A percentile compares a stretch with the other conserved stretches of the same genome.
These are phyloP conservation scores for Meloidogyne exigua DNA, from an alignment of 1,140 invertebrate species.

Conservation along the genomic window DNA sequence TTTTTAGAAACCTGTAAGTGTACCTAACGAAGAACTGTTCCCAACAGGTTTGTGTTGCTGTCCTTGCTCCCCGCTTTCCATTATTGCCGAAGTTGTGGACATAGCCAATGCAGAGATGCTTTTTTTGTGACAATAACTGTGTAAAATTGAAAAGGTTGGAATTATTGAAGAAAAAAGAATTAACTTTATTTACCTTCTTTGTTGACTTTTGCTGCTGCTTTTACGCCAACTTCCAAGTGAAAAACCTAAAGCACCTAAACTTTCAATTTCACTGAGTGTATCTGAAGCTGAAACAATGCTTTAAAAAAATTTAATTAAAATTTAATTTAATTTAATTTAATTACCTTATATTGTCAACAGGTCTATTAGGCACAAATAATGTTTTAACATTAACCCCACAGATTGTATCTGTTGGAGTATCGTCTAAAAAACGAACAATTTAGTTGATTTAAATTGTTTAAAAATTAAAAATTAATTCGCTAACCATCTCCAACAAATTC, in stretches of 20 bases:
- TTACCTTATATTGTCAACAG: constrained; percentile 52
- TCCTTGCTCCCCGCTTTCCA: constrained; percentile 15
- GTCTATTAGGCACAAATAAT: constrained; percentile 48
- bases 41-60: constrained; percentile 30
- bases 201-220: constrained; percentile 37
- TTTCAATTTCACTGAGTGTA: constrained; percentile 55
- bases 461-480: neutral
- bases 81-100: constrained; percentile 22
- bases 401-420: constrained; percentile 28
- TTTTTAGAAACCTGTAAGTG: constrained; percentile 25
- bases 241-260: constrained; percentile 58
- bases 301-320: constrained; percentile 25
- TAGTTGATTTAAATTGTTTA: constrained; percentile 22
- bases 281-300: constrained; percentile 59
- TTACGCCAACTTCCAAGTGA: constrained; percentile 53
- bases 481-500: constrained; percentile 18
- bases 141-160: neutral
- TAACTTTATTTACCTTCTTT: constrained; percentile 30
- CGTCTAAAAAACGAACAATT: neutral
- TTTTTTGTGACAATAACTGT: constrained; percentile 25
- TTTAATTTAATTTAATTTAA: constrained; percentile 14
- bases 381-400: constrained; percentile 38
- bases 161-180: neutral
- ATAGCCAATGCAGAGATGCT: constrained; percentile 39
- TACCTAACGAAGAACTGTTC: constrained; percentile 44